phyloP scores from a whole-genome alignment of 1,140 invertebrate genomes.

The Sinella curviseta region DNA sequence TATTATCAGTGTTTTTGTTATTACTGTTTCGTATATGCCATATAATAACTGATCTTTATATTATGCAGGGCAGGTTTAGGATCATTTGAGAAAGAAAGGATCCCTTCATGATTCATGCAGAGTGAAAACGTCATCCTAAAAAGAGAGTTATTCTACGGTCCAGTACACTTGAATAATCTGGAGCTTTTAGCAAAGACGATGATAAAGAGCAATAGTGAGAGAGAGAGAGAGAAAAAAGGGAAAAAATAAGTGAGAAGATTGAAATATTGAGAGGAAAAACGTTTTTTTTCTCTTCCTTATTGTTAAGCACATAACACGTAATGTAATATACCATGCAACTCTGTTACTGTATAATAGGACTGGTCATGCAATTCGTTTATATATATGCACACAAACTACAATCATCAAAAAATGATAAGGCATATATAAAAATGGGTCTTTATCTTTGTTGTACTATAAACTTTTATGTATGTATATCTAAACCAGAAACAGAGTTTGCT shows the following conservation, averaged over 20 bases:
- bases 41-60: too few species aligned
- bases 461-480: too few species aligned
- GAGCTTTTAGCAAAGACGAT: not conserved
- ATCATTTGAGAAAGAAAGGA: not conserved
- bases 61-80: not conserved
- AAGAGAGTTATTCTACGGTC: constrained; percentile 12
- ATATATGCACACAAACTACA: too few species aligned
- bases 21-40: too few species aligned
- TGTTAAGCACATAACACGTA: not conserved
- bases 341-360: too few species aligned
- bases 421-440: too few species aligned
- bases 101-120: not conserved
- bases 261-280: constrained; percentile 4
- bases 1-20: too few species aligned
- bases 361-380: constrained; percentile 2
- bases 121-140: constrained; percentile 19
- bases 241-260: constrained; percentile 9
- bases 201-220: not conserved
- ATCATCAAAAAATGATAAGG: too few species aligned
- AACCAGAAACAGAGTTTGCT: too few species aligned
- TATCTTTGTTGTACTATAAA: too few species aligned
- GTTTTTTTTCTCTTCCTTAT: not conserved
- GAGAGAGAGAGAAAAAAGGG: not conserved
- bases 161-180: constrained; percentile 23
- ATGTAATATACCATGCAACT: too few species aligned